These are phyloP conservation scores for Tanytarsus gracilentus DNA, from an alignment of 2,888 invertebrate species.

Conservation along the genomic window DNA sequence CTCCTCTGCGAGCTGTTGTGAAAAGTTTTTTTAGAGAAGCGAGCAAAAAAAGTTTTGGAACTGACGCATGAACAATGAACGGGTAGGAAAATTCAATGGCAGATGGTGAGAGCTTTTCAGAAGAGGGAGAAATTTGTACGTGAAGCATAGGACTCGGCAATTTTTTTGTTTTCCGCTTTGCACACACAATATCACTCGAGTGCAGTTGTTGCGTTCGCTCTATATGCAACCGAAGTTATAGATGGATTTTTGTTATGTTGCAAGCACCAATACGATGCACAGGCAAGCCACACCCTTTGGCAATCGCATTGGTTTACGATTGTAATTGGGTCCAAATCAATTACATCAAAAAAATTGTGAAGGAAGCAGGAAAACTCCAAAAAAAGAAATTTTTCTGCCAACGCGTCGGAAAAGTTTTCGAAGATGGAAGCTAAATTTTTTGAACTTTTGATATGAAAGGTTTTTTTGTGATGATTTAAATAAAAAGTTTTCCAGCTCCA, in stretches of 20 bases:
- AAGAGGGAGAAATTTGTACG: background rate
- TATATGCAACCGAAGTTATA: constrained; percentile 25
- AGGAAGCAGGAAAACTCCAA: background rate
- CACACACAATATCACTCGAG: constrained; percentile 23
- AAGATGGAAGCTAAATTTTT: no score
- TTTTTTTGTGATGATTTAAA: no score
- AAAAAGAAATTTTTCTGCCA: background rate
- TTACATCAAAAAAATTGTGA: constrained; percentile 20
- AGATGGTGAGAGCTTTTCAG: constrained; percentile 21
- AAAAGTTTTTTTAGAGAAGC: constrained; percentile 13
- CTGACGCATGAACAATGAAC: constrained; percentile 29
- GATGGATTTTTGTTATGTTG: constrained; percentile 24
- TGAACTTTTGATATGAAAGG: no score
- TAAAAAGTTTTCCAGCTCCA: background rate
- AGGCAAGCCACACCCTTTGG: constrained; percentile 27
- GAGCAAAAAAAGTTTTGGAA: constrained; percentile 14
- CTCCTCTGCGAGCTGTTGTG: background rate
- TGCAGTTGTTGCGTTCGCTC: constrained; percentile 28
- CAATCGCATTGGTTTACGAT: constrained; percentile 25
- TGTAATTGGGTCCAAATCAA: constrained; percentile 29
- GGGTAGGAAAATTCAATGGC: constrained; percentile 28
- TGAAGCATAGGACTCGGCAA: background rate
- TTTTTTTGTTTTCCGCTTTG: constrained; percentile 8
- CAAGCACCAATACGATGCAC: constrained; percentile 23
- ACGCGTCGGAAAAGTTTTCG: background rate